phyloP scores from a whole-genome alignment of 2,888 invertebrate species.

The Anthophora plumipes region DNA sequence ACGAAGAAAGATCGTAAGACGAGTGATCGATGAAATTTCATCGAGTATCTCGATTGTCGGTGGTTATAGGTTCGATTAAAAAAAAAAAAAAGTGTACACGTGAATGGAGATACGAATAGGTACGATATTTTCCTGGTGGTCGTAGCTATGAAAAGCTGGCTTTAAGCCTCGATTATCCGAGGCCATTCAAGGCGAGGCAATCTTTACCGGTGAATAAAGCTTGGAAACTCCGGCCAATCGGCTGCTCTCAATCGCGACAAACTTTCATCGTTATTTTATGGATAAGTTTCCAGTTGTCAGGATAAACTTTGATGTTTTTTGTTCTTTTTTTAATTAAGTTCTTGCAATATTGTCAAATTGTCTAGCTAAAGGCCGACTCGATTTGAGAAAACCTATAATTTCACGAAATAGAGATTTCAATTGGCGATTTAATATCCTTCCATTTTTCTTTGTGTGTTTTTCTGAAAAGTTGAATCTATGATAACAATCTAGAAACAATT shows the following conservation, averaged over 20 bases:
- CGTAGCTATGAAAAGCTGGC: conserved; percentile 1
- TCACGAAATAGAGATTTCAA: no score
- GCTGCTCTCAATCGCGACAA: conserved; percentile 2
- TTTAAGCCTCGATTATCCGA: conserved; percentile 10
- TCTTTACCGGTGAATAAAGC: conserved; percentile 9
- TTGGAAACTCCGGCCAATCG: conserved; percentile 7
- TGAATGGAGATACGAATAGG: background rate
- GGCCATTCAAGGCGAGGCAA: conserved; percentile 8
- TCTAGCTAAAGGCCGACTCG: no score
- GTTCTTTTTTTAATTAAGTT: no score
- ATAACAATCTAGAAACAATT: no score
- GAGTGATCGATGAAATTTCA: conserved; percentile 5
- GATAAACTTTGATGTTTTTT: background rate
- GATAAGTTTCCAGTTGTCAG: background rate
- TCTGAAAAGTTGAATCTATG: no score
- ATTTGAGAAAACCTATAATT: no score
- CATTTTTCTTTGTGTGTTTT: no score
- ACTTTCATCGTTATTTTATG: background rate
- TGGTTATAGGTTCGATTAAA: no score
- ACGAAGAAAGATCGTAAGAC: background rate
- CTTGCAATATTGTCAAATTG: no score
- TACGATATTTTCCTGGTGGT: background rate
- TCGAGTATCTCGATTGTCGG: background rate
- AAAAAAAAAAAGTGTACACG: background rate
- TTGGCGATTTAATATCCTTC: no score